These are phyloP conservation scores for Fabriciana adippe DNA, from an alignment of 2,888 invertebrate genomes.

Conservation along the genomic window DNA sequence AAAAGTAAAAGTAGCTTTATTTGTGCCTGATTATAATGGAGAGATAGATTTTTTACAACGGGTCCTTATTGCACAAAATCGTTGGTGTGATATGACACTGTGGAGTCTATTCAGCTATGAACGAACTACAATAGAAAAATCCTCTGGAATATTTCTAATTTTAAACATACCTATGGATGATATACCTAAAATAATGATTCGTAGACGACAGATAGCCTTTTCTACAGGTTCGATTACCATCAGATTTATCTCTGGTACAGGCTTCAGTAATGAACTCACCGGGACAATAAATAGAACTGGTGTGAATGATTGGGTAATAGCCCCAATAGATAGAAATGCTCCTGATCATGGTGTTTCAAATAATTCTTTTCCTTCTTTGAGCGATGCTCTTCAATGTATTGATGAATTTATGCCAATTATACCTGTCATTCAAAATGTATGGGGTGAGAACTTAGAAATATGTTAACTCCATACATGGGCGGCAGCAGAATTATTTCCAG, in stretches of 20 bases:
- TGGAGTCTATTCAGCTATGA: conserved; percentile 1
- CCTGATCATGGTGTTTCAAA: no score
- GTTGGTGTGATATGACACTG: neutral
- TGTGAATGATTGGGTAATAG: no score
- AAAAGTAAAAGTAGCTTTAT: conserved; percentile 1
- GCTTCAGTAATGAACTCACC: neutral
- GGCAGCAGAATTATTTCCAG: no score
- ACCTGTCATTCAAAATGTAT: no score
- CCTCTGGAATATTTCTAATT: conserved; percentile 3
- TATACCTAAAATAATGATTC: neutral
- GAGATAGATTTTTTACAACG: neutral
- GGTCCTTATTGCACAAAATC: conserved; percentile 5
- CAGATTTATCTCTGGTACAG: neutral
- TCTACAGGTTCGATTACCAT: neutral
- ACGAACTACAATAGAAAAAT: neutral
- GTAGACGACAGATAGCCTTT: neutral
- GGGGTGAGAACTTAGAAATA: no score
- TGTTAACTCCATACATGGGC: no score
- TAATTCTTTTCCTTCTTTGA: no score
- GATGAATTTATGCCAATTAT: no score
- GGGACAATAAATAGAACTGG: no score
- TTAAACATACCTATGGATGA: neutral
- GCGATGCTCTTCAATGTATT: no score
- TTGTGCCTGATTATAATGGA: neutral
- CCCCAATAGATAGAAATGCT: no score